Evolutionary conservation across 2,113 vertebrate genomes (phyloP).

Genomic region (Polypterus senegalus): DNA sequence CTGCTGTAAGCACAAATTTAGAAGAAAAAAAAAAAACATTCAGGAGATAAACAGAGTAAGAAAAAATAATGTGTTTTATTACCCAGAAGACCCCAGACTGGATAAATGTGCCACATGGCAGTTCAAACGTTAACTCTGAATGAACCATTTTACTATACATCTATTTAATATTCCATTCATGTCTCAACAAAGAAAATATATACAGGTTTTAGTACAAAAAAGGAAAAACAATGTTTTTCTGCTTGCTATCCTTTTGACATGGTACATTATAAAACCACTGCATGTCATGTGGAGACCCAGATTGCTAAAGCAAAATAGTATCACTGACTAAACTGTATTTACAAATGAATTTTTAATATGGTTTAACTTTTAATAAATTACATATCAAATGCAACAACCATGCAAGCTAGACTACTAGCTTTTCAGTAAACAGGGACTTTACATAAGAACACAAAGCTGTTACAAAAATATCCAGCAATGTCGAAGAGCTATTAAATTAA

Average conservation of each 20-base stretch:
- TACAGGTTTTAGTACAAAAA: constrained; percentile 70
- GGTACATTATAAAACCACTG: constrained; percentile 23
- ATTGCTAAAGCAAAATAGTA: constrained; percentile 74
- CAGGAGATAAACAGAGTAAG: no score
- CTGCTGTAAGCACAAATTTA: no score
- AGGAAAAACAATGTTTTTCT: constrained; percentile 14
- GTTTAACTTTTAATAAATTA: constrained; percentile 81
- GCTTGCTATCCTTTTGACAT: constrained; percentile 22
- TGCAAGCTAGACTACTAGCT: constrained; percentile 80
- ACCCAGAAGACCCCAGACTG: constrained; percentile 49
- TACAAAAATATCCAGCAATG: constrained; percentile 37
- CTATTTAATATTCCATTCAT: constrained; percentile 62
- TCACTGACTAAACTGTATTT: constrained; percentile 72
- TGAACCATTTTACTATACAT: constrained; percentile 55
- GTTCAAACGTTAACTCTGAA: not conserved
- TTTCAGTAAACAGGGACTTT: constrained; percentile 66
- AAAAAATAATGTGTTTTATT: constrained; percentile 44
- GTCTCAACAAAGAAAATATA: constrained; percentile 77
- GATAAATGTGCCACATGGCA: constrained; percentile 49
- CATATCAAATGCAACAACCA: constrained; percentile 85
- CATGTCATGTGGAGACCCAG: constrained; percentile 56
- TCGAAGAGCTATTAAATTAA: constrained; percentile 11
- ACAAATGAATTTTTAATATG: constrained; percentile 58
- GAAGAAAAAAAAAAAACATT: not conserved
- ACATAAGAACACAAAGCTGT: constrained; percentile 53